phyloP scores from a whole-genome alignment of 2,797 vertebrate species.

The Melopsittacus undulatus region DNA sequence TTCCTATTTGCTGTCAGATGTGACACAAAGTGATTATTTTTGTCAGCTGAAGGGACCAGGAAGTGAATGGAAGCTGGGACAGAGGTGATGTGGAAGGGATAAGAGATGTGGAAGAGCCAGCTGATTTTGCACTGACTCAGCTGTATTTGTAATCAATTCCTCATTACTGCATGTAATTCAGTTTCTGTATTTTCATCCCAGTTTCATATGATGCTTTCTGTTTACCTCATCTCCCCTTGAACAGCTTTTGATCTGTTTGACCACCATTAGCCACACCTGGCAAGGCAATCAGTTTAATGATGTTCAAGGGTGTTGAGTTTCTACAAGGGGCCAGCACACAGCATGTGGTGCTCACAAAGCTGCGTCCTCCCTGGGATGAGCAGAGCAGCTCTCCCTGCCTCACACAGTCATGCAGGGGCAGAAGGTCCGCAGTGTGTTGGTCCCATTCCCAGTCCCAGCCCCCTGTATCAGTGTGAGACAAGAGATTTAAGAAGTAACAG shows the following conservation, averaged over 20 bases:
- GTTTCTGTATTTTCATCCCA: not conserved
- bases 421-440: not conserved
- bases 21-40: not conserved
- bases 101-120: not conserved
- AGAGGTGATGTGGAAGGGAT: not conserved
- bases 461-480: not conserved
- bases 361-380: not conserved
- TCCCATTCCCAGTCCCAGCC: not conserved
- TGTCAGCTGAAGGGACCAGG: not conserved
- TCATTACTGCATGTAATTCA: not conserved
- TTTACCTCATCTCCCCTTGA: not conserved
- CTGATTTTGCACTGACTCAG: not conserved
- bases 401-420: rapidly evolving
- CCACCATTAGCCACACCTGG: not conserved
- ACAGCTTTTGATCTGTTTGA: not conserved
- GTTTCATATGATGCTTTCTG: not conserved
- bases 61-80: not conserved
- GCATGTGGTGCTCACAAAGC: not conserved
- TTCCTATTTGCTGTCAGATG: not conserved
- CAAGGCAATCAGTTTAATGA: not conserved
- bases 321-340: not conserved
- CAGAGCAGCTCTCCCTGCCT: not conserved
- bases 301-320: not conserved
- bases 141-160: not conserved
- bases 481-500: not conserved